Percentiles rank a stretch among this genome's conserved stretches.
Evolutionary conservation across 2,113 vertebrate species (phyloP).

Genomic region (Peromyscus californicus): DNA sequence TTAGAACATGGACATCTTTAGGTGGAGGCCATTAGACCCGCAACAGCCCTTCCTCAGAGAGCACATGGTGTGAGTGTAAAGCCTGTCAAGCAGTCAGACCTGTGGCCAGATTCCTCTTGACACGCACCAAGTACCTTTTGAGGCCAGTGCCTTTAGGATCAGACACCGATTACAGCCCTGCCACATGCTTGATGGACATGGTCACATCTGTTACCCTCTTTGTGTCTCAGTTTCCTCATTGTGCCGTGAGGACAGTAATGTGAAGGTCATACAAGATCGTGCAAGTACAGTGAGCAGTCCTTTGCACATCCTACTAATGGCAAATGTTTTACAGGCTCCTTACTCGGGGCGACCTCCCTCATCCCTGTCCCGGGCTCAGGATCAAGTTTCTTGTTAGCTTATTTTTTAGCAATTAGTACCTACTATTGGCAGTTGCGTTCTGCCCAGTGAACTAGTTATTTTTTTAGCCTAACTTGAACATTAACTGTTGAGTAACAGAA

Average conservation of each 20-base stretch:
- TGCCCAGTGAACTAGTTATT: not conserved
- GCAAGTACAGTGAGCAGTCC: not conserved
- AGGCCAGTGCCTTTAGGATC: not conserved
- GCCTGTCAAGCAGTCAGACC: not conserved
- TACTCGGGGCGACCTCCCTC: not conserved
- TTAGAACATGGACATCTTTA: not conserved
- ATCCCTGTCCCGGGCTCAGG: not conserved
- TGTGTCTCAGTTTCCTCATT: not conserved
- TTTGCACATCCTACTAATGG: not conserved
- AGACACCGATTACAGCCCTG: not conserved
- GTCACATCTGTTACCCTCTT: not conserved
- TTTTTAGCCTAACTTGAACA: not conserved
- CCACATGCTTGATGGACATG: rapidly evolving
- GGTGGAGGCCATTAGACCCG: not conserved
- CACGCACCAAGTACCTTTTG: rapidly evolving
- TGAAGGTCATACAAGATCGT: not conserved
- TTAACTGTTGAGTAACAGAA: not conserved
- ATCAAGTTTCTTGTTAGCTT: not conserved
- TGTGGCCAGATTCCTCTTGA: not conserved
- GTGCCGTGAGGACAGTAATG: not conserved
- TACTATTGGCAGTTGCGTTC: no score
- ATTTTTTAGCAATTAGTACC: not conserved
- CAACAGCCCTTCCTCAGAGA: not conserved
- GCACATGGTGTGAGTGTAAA: not conserved
- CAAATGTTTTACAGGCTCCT: rapidly evolving